Percentiles rank a stretch among this genome's conserved stretches.
phyloP scores from a whole-genome alignment of 2,113 vertebrate genomes.

The Serilophus lunatus region DNA sequence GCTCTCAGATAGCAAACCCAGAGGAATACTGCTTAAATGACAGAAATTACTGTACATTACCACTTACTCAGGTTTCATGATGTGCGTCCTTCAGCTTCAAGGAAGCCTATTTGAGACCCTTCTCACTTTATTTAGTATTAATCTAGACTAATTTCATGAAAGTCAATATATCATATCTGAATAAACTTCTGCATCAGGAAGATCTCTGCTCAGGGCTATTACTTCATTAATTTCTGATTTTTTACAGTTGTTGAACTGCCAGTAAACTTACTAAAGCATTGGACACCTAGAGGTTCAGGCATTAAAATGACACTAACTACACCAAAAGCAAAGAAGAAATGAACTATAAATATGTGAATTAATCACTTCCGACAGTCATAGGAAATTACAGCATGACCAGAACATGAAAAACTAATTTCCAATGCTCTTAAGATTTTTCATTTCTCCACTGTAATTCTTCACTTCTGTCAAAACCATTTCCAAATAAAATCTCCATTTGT shows the following conservation, averaged over 20 bases:
- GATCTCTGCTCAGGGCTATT: not conserved
- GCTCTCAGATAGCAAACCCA: conserved; percentile 1
- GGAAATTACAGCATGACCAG: not conserved
- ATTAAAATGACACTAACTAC: not conserved
- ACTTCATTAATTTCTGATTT: conserved; percentile 17
- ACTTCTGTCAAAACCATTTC: not conserved
- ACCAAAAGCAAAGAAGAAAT: not conserved
- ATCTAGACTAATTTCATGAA: not conserved
- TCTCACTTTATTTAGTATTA: not conserved
- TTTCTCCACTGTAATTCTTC: not conserved
- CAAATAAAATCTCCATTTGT: not conserved
- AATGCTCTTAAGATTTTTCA: not conserved
- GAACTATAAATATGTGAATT: not conserved
- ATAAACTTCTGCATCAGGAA: not conserved
- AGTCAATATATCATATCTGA: not conserved
- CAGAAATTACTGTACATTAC: conserved; percentile 9
- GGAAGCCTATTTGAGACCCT: not conserved
- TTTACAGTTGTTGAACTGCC: conserved; percentile 2
- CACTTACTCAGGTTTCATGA: not conserved
- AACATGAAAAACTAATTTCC: not conserved
- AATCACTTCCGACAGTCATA: not conserved
- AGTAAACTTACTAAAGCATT: not conserved
- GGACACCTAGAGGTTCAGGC: not conserved
- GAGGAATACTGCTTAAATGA: not conserved
- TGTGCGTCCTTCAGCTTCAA: conserved; percentile 24